A percentile compares a stretch with the other conserved stretches of the same genome.
Conservation (phyloP, 2,888 invertebrate genomes). For the Fissipunctia ypsillon region DNA sequence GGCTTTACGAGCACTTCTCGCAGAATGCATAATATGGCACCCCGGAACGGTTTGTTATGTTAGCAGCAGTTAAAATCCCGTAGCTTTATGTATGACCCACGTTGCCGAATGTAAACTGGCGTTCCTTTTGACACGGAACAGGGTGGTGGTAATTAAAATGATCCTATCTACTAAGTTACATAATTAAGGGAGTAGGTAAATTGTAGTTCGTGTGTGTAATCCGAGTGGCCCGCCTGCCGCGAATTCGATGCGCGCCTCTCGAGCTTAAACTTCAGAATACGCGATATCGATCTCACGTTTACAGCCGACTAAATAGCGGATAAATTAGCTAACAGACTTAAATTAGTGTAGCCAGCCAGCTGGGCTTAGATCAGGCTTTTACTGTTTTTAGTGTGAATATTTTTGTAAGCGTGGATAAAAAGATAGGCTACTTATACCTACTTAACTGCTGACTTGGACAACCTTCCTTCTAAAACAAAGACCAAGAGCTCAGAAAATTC, state of each 20-base stretch:
- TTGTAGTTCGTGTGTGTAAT: slow-evolving; percentile 70
- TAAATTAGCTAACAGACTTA: slow-evolving; percentile 87
- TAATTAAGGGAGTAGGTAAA: slow-evolving; percentile 67
- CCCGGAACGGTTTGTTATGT: slow-evolving; percentile 67
- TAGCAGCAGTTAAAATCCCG: slow-evolving; percentile 44
- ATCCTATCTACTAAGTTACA: slow-evolving; percentile 56
- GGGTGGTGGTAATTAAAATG: slow-evolving; percentile 35
- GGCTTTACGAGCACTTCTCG: slow-evolving; percentile 69
- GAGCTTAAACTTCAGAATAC: slow-evolving; percentile 81
- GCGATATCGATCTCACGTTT: slow-evolving; percentile 89
- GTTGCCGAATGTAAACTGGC: slow-evolving; percentile 18
- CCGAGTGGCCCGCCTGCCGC: slow-evolving; percentile 81
- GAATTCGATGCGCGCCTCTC: slow-evolving; percentile 81
- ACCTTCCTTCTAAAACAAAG: neutral
- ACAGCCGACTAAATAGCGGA: slow-evolving; percentile 86
- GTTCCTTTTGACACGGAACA: slow-evolving; percentile 12
- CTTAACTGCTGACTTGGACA: neutral
- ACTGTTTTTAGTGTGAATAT: slow-evolving; percentile 23
- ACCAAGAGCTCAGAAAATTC: neutral
- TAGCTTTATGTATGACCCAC: neutral
- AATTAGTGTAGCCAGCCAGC: slow-evolving; percentile 80
- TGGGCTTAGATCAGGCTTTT: slow-evolving; percentile 65
- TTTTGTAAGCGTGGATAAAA: neutral
- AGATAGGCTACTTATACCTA: neutral
- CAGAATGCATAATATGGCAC: slow-evolving; percentile 75